Conservation (phyloP, 2,797 vertebrate genomes). For the Typhlichthys subterraneus region DNA sequence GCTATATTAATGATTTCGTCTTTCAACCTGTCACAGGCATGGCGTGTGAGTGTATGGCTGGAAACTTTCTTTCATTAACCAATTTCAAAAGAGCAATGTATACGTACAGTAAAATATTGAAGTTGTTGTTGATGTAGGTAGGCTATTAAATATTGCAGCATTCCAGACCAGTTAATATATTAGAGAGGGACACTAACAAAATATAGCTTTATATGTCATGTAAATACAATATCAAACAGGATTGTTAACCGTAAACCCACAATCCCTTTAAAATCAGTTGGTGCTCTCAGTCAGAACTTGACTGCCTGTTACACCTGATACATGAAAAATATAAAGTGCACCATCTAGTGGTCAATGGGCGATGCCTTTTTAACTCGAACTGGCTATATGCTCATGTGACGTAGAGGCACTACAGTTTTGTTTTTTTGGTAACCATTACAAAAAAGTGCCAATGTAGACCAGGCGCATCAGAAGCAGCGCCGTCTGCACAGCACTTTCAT, state of each 20-base stretch:
- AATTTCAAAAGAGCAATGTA: constrained; percentile 39
- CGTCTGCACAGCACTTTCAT: constrained; percentile 16
- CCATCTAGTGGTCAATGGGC: constrained; percentile 56
- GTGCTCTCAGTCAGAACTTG: too few relatives aligned
- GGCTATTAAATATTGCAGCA: not conserved
- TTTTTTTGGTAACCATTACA: constrained; percentile 45
- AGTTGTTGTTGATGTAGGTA: constrained; percentile 22
- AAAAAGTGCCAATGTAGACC: constrained; percentile 59
- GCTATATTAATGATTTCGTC: constrained; percentile 77
- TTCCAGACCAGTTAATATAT: constrained; percentile 21
- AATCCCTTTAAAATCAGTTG: not conserved
- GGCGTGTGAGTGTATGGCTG: constrained; percentile 38
- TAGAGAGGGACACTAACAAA: too few relatives aligned
- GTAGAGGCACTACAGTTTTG: constrained; percentile 29
- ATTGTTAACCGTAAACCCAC: constrained; percentile 21
- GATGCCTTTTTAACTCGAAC: not conserved
- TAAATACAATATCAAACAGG: too few relatives aligned
- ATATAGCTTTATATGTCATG: too few relatives aligned
- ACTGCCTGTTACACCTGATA: not conserved
- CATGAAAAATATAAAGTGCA: constrained; percentile 24
- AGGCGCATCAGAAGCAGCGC: constrained; percentile 40
- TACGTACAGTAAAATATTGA: not conserved
- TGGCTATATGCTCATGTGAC: constrained; percentile 14
- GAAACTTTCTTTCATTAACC: constrained; percentile 30
- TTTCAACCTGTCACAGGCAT: constrained; percentile 60